A percentile compares a stretch with the other conserved stretches of the same genome.
phyloP scores from a whole-genome alignment of 2,797 vertebrate species.

The Etheostoma nigrum region DNA sequence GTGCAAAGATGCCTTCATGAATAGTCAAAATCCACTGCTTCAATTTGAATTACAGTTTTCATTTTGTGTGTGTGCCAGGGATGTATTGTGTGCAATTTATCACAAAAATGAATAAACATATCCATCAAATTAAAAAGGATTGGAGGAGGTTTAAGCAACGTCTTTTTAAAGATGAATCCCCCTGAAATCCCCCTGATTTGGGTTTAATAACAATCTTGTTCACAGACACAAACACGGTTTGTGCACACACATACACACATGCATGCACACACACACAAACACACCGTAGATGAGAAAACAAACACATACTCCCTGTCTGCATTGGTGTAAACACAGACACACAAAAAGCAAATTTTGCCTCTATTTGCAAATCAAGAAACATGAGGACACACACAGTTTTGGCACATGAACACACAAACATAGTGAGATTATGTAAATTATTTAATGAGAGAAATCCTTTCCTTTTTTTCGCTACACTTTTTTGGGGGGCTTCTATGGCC shows the following conservation, averaged over 20 bases:
- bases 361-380: conserved; percentile 30
- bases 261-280: not conserved
- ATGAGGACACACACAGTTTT: conserved; percentile 11
- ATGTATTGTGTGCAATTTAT: conserved; percentile 71
- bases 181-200: conserved; percentile 63
- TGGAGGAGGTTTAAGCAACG: conserved; percentile 53
- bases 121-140: conserved; percentile 75
- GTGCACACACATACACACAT: conserved; percentile 20
- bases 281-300: conserved; percentile 29
- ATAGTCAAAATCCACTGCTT: conserved; percentile 54
- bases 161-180: conserved; percentile 65
- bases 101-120: conserved; percentile 74
- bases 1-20: conserved; percentile 41
- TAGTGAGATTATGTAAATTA: not conserved
- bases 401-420: conserved; percentile 18
- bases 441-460: not conserved
- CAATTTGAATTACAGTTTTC: conserved; percentile 74
- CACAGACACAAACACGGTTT: conserved; percentile 13
- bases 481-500: no score
- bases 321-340: conserved; percentile 23
- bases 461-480: no score
- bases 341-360: conserved; percentile 27
- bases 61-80: conserved; percentile 47
- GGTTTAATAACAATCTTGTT: conserved; percentile 76
- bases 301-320: conserved; percentile 37